Conservation (phyloP, 2,113 vertebrate species). For the Pungitius pungitius region DNA sequence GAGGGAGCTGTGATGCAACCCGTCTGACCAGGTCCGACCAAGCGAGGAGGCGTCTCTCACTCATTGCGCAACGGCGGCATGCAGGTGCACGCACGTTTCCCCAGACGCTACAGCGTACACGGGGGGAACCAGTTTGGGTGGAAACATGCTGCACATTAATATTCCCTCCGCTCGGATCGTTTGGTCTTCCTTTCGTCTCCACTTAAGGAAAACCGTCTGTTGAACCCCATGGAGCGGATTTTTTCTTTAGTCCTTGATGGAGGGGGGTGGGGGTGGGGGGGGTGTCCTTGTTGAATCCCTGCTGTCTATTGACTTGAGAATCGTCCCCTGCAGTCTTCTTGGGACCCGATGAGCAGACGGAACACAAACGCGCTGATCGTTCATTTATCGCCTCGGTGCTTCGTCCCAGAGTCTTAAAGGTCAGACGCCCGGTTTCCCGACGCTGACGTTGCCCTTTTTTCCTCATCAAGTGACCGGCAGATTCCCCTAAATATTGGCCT, state of each 20-base stretch:
- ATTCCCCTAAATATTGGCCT: too few species aligned
- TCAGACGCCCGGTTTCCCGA: too few species aligned
- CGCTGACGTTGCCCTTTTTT: too few species aligned
- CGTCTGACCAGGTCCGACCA: slow-evolving; percentile 44
- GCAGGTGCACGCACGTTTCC: slow-evolving; percentile 1
- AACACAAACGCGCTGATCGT: neutral
- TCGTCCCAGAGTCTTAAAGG: neutral
- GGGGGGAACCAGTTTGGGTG: neutral
- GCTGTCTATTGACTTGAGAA: slow-evolving; percentile 37
- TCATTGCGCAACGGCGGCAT: neutral
- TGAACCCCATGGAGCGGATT: neutral
- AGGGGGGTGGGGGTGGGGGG: too few species aligned
- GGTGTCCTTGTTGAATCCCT: slow-evolving; percentile 1
- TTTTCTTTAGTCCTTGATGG: neutral
- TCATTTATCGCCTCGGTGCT: neutral
- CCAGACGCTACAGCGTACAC: neutral
- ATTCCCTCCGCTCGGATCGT: neutral
- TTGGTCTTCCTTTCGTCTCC: slow-evolving; percentile 15
- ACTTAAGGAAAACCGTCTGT: neutral
- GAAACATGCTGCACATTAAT: neutral
- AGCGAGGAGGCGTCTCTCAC: slow-evolving; percentile 29
- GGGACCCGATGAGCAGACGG: slow-evolving; percentile 8
- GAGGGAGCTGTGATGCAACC: slow-evolving; percentile 39
- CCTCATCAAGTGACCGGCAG: too few species aligned
- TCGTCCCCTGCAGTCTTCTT: neutral